phyloP scores from a whole-genome alignment of 2,888 invertebrate genomes.

The Epinotia demarniana region DNA sequence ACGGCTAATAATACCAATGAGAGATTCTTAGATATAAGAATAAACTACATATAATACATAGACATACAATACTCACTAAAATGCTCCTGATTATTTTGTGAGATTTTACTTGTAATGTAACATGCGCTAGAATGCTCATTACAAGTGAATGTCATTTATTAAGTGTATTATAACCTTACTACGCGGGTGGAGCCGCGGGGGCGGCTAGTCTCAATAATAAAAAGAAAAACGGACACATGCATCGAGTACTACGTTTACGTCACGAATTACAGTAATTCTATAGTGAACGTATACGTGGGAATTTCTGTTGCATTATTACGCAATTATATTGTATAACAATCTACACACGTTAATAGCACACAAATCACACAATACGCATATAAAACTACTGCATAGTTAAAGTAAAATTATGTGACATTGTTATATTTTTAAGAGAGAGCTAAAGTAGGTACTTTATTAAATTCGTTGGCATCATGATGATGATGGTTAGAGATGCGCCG shows the following conservation, averaged over 20 bases:
- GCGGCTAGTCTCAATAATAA: background rate
- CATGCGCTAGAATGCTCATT: no score
- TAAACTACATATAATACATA: no score
- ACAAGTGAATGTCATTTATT: no score
- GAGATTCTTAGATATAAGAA: no score
- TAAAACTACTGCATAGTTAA: background rate
- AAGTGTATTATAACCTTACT: no score
- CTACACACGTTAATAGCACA: background rate
- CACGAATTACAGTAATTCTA: conserved; percentile 9
- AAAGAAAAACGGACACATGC: background rate
- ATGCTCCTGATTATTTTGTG: no score
- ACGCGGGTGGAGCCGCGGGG: background rate
- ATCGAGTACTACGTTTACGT: background rate
- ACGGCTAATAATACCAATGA: no score
- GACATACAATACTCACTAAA: no score
- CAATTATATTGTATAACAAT: conserved; percentile 2
- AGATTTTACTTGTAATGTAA: no score
- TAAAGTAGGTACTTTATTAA: no score
- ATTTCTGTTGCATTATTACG: conserved; percentile 7
- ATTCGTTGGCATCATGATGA: no score
- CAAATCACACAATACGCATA: background rate
- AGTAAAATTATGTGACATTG: background rate
- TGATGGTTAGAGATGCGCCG: no score
- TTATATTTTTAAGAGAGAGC: background rate
- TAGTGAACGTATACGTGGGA: conserved; percentile 14